Percentiles rank a stretch among this genome's conserved stretches.
Evolutionary conservation across 2,113 vertebrate species (phyloP).

Genomic region (Circaetus gallicus): DNA sequence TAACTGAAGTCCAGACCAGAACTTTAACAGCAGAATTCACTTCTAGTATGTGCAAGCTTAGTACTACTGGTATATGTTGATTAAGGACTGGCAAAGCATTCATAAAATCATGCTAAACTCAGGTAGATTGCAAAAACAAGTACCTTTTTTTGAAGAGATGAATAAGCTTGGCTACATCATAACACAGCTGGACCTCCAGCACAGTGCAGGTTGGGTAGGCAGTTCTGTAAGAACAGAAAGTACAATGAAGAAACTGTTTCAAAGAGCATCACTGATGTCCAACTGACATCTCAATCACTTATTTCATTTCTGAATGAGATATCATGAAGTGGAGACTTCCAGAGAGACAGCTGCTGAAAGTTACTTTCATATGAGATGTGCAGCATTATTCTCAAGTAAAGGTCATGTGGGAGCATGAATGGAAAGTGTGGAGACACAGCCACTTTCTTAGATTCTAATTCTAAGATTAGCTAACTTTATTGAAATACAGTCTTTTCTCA

Average conservation of each 20-base stretch:
- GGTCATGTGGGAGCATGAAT: background rate
- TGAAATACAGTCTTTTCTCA: background rate
- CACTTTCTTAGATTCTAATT: background rate
- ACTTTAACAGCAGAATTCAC: background rate
- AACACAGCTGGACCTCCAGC: constrained; percentile 82
- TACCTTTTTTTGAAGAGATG: constrained; percentile 85
- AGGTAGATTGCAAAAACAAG: background rate
- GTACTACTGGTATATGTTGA: background rate
- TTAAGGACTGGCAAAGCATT: background rate
- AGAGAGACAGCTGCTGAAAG: background rate
- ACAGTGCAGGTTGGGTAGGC: constrained; percentile 87
- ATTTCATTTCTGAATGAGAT: background rate
- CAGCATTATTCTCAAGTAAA: background rate
- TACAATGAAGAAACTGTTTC: background rate
- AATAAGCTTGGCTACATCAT: constrained; percentile 84
- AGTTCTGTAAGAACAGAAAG: constrained; percentile 70
- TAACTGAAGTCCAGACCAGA: background rate
- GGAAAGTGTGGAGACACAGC: background rate
- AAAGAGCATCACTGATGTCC: background rate
- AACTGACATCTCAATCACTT: background rate
- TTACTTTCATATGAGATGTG: background rate
- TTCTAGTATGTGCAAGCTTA: background rate
- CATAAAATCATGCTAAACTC: background rate
- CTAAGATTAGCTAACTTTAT: background rate
- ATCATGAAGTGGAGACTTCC: background rate